phyloP scores from a whole-genome alignment of 2,113 vertebrate species.

The Haplochromis burtoni region DNA sequence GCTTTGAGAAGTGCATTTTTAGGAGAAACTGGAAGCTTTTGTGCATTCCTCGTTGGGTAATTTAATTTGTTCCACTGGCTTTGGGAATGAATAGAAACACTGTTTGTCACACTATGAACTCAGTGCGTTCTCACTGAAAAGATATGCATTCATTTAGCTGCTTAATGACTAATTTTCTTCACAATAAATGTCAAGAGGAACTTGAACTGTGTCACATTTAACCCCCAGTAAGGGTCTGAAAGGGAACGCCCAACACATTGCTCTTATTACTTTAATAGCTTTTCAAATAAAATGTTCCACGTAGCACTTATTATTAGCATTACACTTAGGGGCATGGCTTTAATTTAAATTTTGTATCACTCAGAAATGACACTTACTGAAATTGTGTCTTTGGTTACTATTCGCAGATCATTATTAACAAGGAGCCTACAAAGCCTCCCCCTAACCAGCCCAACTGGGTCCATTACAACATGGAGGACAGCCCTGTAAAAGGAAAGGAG shows the following conservation, averaged over 20 bases:
- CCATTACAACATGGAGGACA: slow-evolving; percentile 92
- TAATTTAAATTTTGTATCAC: not conserved
- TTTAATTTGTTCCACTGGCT: slow-evolving; percentile 51
- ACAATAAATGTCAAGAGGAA: not conserved
- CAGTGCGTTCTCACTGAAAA: slow-evolving; percentile 26
- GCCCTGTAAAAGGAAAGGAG: slow-evolving; percentile 71
- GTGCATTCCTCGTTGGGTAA: slow-evolving; percentile 20
- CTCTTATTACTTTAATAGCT: not conserved
- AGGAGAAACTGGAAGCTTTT: slow-evolving; percentile 38
- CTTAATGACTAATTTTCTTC: not conserved
- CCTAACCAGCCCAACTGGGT: slow-evolving; percentile 5
- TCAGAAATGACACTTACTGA: not conserved
- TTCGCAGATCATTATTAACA: slow-evolving; percentile 90
- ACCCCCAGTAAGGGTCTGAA: not conserved
- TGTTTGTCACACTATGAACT: slow-evolving; percentile 24
- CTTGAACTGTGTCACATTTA: not conserved
- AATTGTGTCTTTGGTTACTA: not conserved
- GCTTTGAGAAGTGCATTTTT: slow-evolving; percentile 2
- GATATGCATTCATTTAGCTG: slow-evolving; percentile 36
- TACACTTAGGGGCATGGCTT: not conserved
- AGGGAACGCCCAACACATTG: not conserved
- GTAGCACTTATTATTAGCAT: not conserved
- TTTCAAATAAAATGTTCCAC: not conserved
- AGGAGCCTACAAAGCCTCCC: slow-evolving; percentile 67
- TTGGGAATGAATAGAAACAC: slow-evolving; percentile 44